phyloP scores from a whole-genome alignment of 2,113 vertebrate genomes.

The Campylorhamphus procurvoides region DNA sequence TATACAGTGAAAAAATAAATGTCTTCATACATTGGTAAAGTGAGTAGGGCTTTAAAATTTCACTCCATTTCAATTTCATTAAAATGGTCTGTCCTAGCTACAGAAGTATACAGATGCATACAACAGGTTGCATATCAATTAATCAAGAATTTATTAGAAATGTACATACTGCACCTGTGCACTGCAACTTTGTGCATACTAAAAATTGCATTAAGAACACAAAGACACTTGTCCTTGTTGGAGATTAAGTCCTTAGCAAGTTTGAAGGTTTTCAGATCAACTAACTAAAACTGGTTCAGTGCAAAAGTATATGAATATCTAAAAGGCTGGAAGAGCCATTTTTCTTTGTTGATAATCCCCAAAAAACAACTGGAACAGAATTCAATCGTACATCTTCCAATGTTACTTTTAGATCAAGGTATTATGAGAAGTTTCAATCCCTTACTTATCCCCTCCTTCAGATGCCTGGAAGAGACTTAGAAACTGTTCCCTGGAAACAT shows the following conservation, averaged over 20 bases:
- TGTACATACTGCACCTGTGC: not conserved
- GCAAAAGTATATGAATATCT: not conserved
- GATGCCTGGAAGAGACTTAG: not conserved
- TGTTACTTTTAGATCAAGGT: conserved; percentile 33
- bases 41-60: not conserved
- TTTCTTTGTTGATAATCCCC: conserved; percentile 12
- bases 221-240: not conserved
- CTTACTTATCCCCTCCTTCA: not conserved
- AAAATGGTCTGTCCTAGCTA: not conserved
- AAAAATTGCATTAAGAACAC: not conserved
- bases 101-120: not conserved
- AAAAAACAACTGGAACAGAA: not conserved
- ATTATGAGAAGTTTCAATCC: conserved; percentile 12
- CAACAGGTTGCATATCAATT: not conserved
- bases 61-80: not conserved
- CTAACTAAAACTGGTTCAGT: not conserved
- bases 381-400: not conserved
- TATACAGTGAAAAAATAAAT: not conserved
- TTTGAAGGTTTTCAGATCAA: conserved; percentile 20
- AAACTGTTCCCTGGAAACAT: conserved; percentile 17
- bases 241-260: conserved; percentile 29
- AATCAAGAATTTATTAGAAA: not conserved
- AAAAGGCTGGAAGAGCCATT: not conserved
- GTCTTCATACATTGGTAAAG: not conserved
- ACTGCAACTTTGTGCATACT: not conserved